These are phyloP conservation scores for Clostera curtula DNA, from an alignment of 2,888 invertebrate species.

Conservation along the genomic window DNA sequence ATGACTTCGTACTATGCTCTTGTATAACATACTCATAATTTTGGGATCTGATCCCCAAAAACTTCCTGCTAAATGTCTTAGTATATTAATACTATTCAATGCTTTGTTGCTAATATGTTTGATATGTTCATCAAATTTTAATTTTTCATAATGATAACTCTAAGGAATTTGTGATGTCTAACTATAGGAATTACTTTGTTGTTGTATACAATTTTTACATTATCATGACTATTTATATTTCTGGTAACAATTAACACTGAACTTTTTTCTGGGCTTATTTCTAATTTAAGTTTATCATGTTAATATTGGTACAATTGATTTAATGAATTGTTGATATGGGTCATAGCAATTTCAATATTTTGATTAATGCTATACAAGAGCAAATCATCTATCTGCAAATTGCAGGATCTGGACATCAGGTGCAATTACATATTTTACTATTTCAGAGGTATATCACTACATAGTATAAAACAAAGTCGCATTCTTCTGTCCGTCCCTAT, in stretches of 20 bases:
- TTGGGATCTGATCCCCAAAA: conserved; percentile 11
- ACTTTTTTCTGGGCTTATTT: conserved; percentile 1
- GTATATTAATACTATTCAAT: conserved; percentile 7
- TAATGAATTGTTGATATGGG: not conserved
- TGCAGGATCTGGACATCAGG: not conserved
- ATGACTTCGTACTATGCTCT: conserved; percentile 5
- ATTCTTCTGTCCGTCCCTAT: no score
- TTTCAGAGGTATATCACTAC: conserved; percentile 9
- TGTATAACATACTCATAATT: conserved; percentile 10
- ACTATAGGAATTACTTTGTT: not conserved
- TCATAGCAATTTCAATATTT: not conserved
- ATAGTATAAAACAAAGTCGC: no score
- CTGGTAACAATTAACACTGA: not conserved
- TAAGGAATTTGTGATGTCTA: conserved; percentile 1
- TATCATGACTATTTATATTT: not conserved
- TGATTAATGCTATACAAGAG: conserved; percentile 5
- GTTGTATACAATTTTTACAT: conserved; percentile 1
- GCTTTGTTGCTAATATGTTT: conserved; percentile 7
- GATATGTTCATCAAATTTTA: conserved; percentile 7
- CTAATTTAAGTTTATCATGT: conserved; percentile 1
- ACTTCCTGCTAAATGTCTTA: conserved; percentile 10
- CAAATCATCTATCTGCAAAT: conserved; percentile 12
- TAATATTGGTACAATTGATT: conserved; percentile 1
- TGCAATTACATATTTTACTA: not conserved
- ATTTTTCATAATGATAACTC: conserved; percentile 1